Conservation (phyloP, 2,888 invertebrate species). For the Frankliniella intonsa region DNA sequence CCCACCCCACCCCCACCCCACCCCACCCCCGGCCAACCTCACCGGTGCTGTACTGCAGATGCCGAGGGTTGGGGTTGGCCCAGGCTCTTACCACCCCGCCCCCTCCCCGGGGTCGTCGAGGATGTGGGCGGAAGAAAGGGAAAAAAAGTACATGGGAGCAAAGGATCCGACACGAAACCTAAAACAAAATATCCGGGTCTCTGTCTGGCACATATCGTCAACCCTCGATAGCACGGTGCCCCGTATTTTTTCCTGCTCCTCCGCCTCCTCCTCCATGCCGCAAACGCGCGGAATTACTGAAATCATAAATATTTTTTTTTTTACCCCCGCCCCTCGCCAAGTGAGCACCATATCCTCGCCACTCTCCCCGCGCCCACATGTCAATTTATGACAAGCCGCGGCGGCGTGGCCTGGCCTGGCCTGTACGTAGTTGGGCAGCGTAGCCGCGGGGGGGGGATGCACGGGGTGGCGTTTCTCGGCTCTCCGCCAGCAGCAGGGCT, state of each 20-base stretch:
- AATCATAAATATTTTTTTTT: background rate
- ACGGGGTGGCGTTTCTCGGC: slow-evolving; percentile 1
- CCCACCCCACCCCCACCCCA: no score
- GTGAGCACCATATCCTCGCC: background rate
- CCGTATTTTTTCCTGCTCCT: no score
- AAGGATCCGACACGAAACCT: no score
- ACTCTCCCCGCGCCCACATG: slow-evolving; percentile 3
- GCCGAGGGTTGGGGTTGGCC: background rate
- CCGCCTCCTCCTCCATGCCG: no score
- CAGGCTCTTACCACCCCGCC: background rate
- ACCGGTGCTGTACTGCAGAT: background rate
- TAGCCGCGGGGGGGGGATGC: background rate
- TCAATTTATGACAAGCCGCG: slow-evolving; percentile 10
- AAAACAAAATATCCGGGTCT: no score
- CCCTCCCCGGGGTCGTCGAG: no score
- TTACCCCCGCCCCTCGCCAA: background rate
- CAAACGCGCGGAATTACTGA: background rate
- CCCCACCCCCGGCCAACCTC: no score
- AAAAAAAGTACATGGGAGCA: no score
- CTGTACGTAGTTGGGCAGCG: background rate
- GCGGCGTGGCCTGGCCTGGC: background rate
- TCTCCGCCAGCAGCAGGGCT: background rate
- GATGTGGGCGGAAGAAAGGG: no score
- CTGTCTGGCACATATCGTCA: no score
- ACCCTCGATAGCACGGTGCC: no score